Conservation (phyloP, 2,113 vertebrate species). For the Ictalurus furcatus region DNA sequence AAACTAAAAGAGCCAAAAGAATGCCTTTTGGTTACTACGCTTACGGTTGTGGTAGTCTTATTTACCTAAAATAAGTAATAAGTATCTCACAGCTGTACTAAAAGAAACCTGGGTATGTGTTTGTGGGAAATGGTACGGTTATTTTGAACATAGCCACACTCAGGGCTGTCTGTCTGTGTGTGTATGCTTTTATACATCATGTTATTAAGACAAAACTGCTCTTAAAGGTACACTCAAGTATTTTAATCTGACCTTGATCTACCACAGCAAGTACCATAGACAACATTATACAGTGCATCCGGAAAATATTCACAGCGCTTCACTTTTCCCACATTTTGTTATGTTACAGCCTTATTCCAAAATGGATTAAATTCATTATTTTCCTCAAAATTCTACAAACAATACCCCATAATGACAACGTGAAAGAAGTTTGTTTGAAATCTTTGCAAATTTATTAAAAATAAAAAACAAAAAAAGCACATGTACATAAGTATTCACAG, state of each 20-base stretch:
- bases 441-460: no score
- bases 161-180: neutral
- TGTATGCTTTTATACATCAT: neutral
- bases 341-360: no score
- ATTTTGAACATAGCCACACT: neutral
- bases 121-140: neutral
- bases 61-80: neutral
- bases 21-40: neutral
- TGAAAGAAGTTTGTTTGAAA: no score
- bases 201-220: neutral
- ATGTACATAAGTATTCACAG: no score
- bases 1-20: neutral
- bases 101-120: neutral
- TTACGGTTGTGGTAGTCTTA: neutral
- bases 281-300: neutral
- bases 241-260: neutral
- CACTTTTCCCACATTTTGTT: no score
- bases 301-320: no score
- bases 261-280: neutral
- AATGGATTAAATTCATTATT: no score
- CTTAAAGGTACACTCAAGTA: neutral
- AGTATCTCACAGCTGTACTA: neutral
- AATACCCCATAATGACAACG: no score
- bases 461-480: no score
- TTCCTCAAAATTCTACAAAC: no score